Conservation (phyloP, 2,888 invertebrate species). For the Siphlonurus alternatus region DNA sequence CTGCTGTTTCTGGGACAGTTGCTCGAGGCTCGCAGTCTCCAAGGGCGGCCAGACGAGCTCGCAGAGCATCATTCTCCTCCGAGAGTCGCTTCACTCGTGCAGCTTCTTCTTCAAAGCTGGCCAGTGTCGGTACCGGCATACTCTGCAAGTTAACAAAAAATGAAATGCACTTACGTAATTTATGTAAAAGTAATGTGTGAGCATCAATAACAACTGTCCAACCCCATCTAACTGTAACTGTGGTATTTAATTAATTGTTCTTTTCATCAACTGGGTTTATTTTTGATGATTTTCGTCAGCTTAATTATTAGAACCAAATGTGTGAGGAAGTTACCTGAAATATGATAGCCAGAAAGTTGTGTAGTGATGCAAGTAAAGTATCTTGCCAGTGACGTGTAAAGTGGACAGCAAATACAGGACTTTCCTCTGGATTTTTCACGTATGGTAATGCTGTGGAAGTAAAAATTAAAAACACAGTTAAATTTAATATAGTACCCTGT, state of each 20-base stretch:
- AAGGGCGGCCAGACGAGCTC: constrained; percentile 34
- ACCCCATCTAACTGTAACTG: too few species aligned
- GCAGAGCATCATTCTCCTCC: constrained; percentile 63
- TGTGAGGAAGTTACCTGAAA: constrained; percentile 56
- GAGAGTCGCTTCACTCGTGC: constrained; percentile 61
- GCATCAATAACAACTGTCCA: too few species aligned
- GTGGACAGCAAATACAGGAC: constrained; percentile 68
- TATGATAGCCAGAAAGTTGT: constrained; percentile 83
- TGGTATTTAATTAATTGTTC: neutral
- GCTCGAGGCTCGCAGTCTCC: constrained; percentile 12
- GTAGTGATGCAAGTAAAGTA: constrained; percentile 72
- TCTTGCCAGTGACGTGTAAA: constrained; percentile 94
- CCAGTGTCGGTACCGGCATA: constrained; percentile 71
- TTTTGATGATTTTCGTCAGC: too few species aligned
- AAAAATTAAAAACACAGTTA: too few species aligned
- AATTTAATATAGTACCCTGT: too few species aligned
- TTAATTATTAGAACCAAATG: too few species aligned
- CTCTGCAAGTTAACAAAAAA: constrained; percentile 35
- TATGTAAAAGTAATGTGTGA: too few species aligned
- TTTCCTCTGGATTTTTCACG: constrained; percentile 80
- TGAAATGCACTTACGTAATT: neutral
- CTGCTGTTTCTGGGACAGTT: constrained; percentile 46
- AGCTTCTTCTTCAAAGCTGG: constrained; percentile 74
- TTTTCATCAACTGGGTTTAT: too few species aligned
- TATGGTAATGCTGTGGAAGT: constrained; percentile 67